Conservation (phyloP, 1,140 invertebrate species). For the Spodoptera frugiperda region DNA sequence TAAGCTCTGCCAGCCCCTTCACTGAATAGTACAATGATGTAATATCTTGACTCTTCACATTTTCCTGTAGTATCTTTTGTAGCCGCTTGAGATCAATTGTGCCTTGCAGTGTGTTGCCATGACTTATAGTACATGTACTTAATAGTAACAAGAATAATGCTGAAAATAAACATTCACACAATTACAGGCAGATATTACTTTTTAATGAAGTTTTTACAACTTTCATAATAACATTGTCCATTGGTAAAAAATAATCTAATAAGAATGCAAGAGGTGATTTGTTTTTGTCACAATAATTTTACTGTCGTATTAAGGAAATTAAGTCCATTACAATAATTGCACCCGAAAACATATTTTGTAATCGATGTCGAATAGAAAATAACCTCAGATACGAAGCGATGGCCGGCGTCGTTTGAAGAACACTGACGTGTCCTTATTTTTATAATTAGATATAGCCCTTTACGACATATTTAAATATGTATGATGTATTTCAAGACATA, state of each 20-base stretch:
- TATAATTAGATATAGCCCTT: conserved; percentile 23
- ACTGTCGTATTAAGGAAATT: too few species aligned
- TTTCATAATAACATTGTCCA: neutral
- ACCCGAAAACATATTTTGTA: too few species aligned
- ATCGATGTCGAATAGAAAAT: neutral
- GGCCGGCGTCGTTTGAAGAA: conserved; percentile 49
- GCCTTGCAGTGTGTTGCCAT: conserved; percentile 77
- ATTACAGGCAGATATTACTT: neutral
- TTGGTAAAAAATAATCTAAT: too few species aligned
- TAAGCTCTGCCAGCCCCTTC: conserved; percentile 77
- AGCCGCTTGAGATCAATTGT: conserved; percentile 79
- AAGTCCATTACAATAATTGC: too few species aligned
- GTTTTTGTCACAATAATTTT: neutral
- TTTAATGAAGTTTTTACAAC: neutral
- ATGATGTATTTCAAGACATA: too few species aligned
- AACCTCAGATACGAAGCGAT: conserved; percentile 46
- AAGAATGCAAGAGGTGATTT: neutral
- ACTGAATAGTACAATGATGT: conserved; percentile 75
- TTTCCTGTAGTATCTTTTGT: conserved; percentile 78
- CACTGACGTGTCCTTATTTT: conserved; percentile 75
- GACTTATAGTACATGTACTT: conserved; percentile 65
- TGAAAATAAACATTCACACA: conserved; percentile 56
- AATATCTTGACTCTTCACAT: conserved; percentile 77
- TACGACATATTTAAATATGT: neutral
- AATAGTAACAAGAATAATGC: conserved; percentile 67